Evolutionary conservation across 1,140 invertebrate species (phyloP), one percentile per base, ranked within the genome.

Genomic region (Sarcophaga peregrina): DNA sequence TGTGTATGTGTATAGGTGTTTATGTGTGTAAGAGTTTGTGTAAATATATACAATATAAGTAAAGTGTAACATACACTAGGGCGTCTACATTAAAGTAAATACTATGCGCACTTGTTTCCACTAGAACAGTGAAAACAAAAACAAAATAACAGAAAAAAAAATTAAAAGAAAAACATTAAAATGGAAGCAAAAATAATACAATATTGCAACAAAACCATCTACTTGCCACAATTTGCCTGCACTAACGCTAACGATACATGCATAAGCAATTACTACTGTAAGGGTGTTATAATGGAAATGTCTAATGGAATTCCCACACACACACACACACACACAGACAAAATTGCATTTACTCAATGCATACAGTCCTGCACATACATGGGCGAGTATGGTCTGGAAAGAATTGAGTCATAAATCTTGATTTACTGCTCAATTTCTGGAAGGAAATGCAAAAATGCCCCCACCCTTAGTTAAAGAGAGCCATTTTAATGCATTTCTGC

Each of bases 11-110:
- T 17, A 37, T 37, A 62, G 6, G 62, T 25, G 6, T 20, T 72
- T 8, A 25, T 75, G 85, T 86, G 86, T 85, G 86, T 85, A 86
- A 87, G 88, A 85, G 88, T 86, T 86, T 87, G 86, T 86, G 87
- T 86, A 85, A 86, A 83, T 85, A 85, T 48, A 54, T 11, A 10
- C 58, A 62, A 82, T 45, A 84, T 48, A 37, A 37, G 25, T 37
- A 81, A 72, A 81, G 54, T 82, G 86, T 88, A 88, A 87, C 88
- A 85, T 88, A 89, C 86, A 86, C 87, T 88, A 84, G 88, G 88
- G 88, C 86, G 85, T 84, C 86, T 83, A 85, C 86, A 82, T 83
- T 83, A 85, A 85, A 84, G 85, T 87, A 89, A 88, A 86, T 85
- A 86, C 47, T 78, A 83, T 58, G 80, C 80, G 83, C 83, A 46